Percentiles rank a stretch among this genome's conserved stretches.
These are phyloP conservation scores for Conops quadrifasciatus DNA, from an alignment of 2,888 invertebrate species.

Conservation along the genomic window DNA sequence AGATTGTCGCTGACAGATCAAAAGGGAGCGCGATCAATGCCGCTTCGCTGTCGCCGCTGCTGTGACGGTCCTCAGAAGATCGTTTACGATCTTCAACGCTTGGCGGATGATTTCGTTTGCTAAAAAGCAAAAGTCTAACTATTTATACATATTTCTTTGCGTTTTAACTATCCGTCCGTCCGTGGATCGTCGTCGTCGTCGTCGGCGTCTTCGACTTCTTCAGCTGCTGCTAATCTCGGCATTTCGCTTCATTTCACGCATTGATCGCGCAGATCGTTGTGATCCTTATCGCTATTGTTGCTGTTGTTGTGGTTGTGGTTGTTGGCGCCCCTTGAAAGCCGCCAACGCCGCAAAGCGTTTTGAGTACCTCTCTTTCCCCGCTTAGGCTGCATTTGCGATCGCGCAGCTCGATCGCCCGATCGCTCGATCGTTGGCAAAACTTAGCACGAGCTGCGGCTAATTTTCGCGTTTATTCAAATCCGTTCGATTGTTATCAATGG, in stretches of 20 bases:
- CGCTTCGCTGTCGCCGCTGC: conserved; percentile 26
- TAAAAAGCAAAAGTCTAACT: too few relatives aligned
- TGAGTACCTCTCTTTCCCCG: too few relatives aligned
- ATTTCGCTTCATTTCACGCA: conserved; percentile 24
- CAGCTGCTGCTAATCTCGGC: conserved; percentile 23
- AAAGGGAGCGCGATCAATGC: conserved; percentile 49
- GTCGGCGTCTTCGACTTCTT: not conserved
- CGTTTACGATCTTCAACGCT: too few relatives aligned
- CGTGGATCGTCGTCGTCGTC: too few relatives aligned
- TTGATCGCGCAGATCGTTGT: too few relatives aligned
- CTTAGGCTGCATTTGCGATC: too few relatives aligned
- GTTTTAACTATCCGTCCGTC: not conserved
- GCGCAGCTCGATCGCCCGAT: not conserved
- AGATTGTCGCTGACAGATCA: conserved; percentile 66
- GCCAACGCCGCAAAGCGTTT: too few relatives aligned
- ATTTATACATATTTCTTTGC: not conserved
- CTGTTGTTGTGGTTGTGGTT: too few relatives aligned
- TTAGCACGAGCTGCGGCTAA: conserved; percentile 47
- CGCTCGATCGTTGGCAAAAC: not conserved
- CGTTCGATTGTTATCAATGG: conserved; percentile 27
- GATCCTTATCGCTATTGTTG: too few relatives aligned
- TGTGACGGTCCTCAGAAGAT: too few relatives aligned
- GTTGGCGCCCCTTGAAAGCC: too few relatives aligned
- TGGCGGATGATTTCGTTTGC: too few relatives aligned
- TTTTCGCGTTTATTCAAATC: conserved; percentile 39